These are phyloP conservation scores for Andrena fulva DNA, from an alignment of 2,888 invertebrate genomes.

Conservation along the genomic window DNA sequence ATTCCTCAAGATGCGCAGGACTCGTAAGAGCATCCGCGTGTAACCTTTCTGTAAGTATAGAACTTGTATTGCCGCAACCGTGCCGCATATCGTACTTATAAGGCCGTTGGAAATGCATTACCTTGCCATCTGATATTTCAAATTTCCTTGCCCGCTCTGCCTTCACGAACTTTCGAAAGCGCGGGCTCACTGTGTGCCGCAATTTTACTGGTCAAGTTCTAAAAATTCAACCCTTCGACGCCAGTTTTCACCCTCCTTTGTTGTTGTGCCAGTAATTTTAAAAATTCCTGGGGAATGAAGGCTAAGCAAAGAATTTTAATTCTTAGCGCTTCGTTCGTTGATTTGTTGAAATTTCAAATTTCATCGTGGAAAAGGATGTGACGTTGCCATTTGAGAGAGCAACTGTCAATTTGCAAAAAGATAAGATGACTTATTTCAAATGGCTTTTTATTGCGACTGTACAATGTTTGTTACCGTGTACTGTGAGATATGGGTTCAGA, in stretches of 20 bases:
- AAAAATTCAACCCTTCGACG: not conserved
- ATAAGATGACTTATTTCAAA: too few species aligned
- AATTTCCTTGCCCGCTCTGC: constrained; percentile 42
- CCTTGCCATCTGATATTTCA: constrained; percentile 66
- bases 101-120: constrained; percentile 62
- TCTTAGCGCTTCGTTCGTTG: too few species aligned
- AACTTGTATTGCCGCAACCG: constrained; percentile 67
- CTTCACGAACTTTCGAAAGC: constrained; percentile 32
- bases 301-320: too few species aligned
- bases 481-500: too few species aligned
- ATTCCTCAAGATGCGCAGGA: constrained; percentile 62
- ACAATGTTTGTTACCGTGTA: too few species aligned
- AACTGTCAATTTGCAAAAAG: too few species aligned
- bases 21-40: constrained; percentile 69
- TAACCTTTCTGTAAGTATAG: constrained; percentile 69
- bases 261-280: not conserved
- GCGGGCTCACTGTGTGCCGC: not conserved
- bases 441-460: too few species aligned
- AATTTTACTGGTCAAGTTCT: not conserved
- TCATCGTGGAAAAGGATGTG: not conserved
- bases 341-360: too few species aligned
- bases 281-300: too few species aligned
- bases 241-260: not conserved
- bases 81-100: constrained; percentile 65
- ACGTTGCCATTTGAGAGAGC: too few species aligned